A percentile compares a stretch with the other conserved stretches of the same genome.
Conservation (phyloP, 1,140 invertebrate species). For the Scaptomyza montana region DNA sequence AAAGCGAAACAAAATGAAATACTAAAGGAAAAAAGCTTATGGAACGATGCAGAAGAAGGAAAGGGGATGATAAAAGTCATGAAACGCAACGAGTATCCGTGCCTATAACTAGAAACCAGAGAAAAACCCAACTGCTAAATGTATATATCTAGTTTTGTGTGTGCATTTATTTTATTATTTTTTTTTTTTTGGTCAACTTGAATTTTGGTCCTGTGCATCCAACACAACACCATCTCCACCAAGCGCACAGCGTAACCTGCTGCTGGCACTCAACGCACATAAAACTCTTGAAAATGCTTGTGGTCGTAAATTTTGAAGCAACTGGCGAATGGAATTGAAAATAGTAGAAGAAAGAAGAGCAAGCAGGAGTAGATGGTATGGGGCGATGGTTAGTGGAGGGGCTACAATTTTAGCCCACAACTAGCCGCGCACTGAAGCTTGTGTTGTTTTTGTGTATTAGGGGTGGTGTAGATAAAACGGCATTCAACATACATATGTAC, state of each 20-base stretch:
- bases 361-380: neutral
- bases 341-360: conserved; percentile 3
- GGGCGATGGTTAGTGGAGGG: conserved; percentile 1
- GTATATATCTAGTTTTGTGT: conserved; percentile 46
- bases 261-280: conserved; percentile 73
- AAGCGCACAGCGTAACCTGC: neutral
- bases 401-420: conserved; percentile 40
- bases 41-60: neutral
- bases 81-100: conserved; percentile 47
- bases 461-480: neutral
- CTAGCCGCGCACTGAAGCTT: too few species aligned
- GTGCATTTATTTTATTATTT: conserved; percentile 13
- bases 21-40: too few species aligned
- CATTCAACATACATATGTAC: too few species aligned
- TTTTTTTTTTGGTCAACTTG: conserved; percentile 57
- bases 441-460: neutral
- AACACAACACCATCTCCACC: neutral
- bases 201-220: conserved; percentile 58
- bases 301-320: conserved; percentile 80
- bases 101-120: conserved; percentile 34
- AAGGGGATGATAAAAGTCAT: conserved; percentile 29
- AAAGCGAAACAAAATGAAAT: conserved; percentile 25
- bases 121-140: conserved; percentile 22
- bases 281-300: conserved; percentile 81
- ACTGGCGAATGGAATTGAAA: conserved; percentile 42